Evolutionary conservation across 2,888 invertebrate genomes (phyloP).

Genomic region (Diploptera punctata): DNA sequence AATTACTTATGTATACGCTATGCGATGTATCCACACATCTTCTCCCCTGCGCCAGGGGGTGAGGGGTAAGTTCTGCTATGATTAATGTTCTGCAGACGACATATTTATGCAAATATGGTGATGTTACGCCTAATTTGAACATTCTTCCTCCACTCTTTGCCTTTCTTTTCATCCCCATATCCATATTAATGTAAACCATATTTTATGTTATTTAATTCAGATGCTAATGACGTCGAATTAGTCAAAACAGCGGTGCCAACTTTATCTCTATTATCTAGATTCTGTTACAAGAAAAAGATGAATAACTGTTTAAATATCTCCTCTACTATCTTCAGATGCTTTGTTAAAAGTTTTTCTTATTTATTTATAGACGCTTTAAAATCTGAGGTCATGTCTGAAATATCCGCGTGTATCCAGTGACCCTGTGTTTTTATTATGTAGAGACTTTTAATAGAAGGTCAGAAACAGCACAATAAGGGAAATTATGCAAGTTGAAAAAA

Average conservation of each 20-base stretch:
- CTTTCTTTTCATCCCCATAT: slow-evolving; percentile 55
- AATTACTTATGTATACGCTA: slow-evolving; percentile 26
- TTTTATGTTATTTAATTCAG: slow-evolving; percentile 83
- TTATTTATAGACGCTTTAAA: too few relatives aligned
- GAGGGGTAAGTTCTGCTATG: slow-evolving; percentile 22
- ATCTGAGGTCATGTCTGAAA: too few relatives aligned
- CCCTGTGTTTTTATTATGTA: too few relatives aligned
- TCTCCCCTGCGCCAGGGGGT: too few relatives aligned
- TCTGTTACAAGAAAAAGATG: too few relatives aligned
- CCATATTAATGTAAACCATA: slow-evolving; percentile 77
- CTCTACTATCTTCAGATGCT: too few relatives aligned
- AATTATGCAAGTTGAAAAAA: too few relatives aligned
- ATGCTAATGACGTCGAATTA: slow-evolving; percentile 65
- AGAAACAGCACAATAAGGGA: too few relatives aligned
- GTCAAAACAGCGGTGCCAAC: slow-evolving; percentile 37
- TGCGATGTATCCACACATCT: slow-evolving; percentile 11
- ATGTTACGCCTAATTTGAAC: slow-evolving; percentile 43
- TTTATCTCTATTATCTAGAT: background rate
- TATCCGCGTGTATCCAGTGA: too few relatives aligned
- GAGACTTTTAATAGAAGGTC: too few relatives aligned
- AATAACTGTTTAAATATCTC: too few relatives aligned
- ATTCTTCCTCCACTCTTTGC: background rate
- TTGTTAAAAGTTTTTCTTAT: too few relatives aligned
- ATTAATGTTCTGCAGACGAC: slow-evolving; percentile 38
- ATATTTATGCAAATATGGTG: slow-evolving; percentile 42